Percentiles rank a stretch among this genome's conserved stretches.
Conservation (phyloP, 2,113 vertebrate genomes). For the Pampusana beccarii region DNA sequence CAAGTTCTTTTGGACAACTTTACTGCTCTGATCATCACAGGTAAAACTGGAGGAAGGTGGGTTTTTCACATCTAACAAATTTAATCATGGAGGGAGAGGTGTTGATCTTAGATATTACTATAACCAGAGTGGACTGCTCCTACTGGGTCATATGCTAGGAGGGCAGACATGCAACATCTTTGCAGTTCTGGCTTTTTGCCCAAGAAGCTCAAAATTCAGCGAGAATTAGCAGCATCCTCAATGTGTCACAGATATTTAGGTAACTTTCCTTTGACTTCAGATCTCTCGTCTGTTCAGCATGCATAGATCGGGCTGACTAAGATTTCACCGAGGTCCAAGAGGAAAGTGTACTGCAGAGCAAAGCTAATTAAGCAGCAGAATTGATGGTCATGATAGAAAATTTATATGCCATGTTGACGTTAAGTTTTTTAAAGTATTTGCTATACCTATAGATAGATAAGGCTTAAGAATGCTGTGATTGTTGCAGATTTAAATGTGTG, state of each 20-base stretch:
- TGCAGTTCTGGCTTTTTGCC: neutral
- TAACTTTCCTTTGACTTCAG: neutral
- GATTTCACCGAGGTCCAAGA: neutral
- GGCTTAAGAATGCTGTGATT: neutral
- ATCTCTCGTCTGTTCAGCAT: neutral
- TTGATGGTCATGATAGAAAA: neutral
- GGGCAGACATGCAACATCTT: neutral
- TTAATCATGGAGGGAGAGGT: neutral
- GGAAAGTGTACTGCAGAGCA: neutral
- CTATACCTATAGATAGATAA: neutral
- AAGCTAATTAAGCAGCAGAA: neutral
- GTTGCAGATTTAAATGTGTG: neutral
- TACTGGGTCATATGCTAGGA: neutral
- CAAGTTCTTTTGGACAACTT: neutral
- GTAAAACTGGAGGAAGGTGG: neutral
- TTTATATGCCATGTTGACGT: neutral
- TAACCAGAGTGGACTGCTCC: neutral
- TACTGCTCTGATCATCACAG: neutral
- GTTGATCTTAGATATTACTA: neutral
- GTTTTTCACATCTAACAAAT: neutral
- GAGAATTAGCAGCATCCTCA: neutral
- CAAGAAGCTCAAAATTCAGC: neutral
- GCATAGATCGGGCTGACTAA: neutral
- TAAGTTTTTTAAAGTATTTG: neutral
- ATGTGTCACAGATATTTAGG: neutral